Percentiles rank a stretch among this genome's conserved stretches.
These are phyloP conservation scores for Prenolepis imparis DNA, from an alignment of 2,888 invertebrate genomes.

Conservation along the genomic window DNA sequence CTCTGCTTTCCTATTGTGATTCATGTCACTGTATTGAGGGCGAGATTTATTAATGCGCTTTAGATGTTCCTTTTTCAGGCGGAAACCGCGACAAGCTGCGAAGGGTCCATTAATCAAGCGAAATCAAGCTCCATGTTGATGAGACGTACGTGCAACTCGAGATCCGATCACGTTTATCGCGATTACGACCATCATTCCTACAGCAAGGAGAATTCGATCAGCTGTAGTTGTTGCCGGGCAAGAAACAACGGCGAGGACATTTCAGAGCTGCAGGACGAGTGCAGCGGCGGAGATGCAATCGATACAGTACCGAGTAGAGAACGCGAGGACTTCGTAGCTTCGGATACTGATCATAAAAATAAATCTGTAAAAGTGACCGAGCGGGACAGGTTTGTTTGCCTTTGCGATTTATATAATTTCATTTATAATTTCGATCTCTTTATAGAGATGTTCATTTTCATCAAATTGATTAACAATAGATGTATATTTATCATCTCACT, in stretches of 20 bases:
- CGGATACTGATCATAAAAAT: slow-evolving; percentile 16
- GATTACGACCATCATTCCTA: slow-evolving; percentile 39
- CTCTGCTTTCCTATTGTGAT: neutral
- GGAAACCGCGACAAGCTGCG: slow-evolving; percentile 54
- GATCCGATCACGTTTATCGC: slow-evolving; percentile 44
- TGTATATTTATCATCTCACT: neutral
- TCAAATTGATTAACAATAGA: neutral
- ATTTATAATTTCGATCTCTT: neutral
- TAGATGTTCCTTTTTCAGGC: slow-evolving; percentile 47
- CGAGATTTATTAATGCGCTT: slow-evolving; percentile 27
- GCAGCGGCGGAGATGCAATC: slow-evolving; percentile 66
- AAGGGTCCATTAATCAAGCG: slow-evolving; percentile 56
- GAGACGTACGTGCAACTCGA: slow-evolving; percentile 47
- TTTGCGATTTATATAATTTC: neutral
- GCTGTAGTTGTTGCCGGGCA: slow-evolving; percentile 68
- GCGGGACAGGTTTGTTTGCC: neutral
- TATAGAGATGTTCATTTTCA: neutral
- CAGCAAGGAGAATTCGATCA: slow-evolving; percentile 60
- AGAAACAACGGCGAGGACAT: slow-evolving; percentile 50
- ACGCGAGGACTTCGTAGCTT: slow-evolving; percentile 23
- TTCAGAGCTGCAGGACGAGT: slow-evolving; percentile 55
- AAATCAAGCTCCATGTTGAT: slow-evolving; percentile 41
- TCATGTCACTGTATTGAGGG: neutral
- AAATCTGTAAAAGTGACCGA: slow-evolving; percentile 21
- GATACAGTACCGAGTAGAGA: slow-evolving; percentile 62